phyloP scores from a whole-genome alignment of 2,113 vertebrate genomes.

The Zosterops hypoxanthus region DNA sequence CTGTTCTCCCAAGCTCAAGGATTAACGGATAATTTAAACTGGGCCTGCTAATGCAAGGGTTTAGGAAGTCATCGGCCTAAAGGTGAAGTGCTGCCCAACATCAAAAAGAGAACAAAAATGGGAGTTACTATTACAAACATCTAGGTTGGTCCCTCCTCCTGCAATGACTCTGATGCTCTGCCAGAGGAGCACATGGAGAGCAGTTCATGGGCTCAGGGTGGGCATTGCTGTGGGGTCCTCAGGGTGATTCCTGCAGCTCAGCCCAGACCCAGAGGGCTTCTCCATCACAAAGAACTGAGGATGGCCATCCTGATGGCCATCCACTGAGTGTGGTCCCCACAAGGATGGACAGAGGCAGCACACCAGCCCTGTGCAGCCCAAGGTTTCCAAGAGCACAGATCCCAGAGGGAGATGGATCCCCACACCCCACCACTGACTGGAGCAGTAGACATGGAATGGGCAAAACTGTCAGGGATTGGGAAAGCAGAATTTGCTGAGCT shows the following conservation, averaged over 20 bases:
- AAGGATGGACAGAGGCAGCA: neutral
- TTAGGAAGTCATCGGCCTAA: neutral
- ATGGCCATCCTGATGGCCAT: too few relatives aligned
- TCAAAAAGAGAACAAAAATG: neutral
- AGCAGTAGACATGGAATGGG: accelerated
- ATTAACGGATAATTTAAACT: neutral
- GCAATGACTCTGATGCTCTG: neutral
- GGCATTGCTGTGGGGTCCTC: accelerated
- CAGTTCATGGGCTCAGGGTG: accelerated
- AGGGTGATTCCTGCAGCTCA: neutral
- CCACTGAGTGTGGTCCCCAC: accelerated
- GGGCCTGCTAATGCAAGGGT: neutral
- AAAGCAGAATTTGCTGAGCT: neutral
- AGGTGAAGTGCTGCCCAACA: neutral
- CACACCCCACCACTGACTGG: accelerated
- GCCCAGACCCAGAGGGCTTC: neutral
- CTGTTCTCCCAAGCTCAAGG: neutral
- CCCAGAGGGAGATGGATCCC: neutral
- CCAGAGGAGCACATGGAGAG: neutral
- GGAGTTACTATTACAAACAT: neutral
- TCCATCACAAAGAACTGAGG: neutral
- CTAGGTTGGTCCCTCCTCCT: neutral
- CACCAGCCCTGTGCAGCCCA: neutral
- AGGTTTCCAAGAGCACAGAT: neutral
- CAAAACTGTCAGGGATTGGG: accelerated